These are phyloP conservation scores for Perdita meconis DNA, from an alignment of 2,888 invertebrate species.

Conservation along the genomic window DNA sequence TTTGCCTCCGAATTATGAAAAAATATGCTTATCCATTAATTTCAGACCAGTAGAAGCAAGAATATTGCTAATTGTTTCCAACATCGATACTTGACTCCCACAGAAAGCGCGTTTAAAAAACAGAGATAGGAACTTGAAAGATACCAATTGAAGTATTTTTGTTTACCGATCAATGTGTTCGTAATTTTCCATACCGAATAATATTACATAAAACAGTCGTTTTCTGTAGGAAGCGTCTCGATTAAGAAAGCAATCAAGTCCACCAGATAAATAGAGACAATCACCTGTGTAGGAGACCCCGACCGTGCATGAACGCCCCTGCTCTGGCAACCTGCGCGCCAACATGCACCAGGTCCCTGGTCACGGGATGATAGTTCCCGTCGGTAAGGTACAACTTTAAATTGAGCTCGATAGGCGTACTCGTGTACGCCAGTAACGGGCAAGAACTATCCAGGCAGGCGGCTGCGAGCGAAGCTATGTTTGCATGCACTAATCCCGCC, in stretches of 20 bases:
- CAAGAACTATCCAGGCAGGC: constrained; percentile 87
- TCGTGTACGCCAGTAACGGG: constrained; percentile 90
- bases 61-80: no score
- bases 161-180: background rate
- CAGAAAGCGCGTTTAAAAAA: background rate
- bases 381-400: constrained; percentile 83
- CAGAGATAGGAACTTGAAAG: no score
- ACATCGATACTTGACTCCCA: no score
- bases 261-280: background rate
- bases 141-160: background rate
- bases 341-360: constrained; percentile 93
- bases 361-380: constrained; percentile 85
- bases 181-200: background rate
- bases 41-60: no score
- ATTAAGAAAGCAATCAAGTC: background rate
- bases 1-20: no score
- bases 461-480: constrained; percentile 89
- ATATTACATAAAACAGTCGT: background rate
- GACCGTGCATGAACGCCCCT: constrained; percentile 94
- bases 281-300: constrained; percentile 91
- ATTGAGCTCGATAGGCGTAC: constrained; percentile 83
- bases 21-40: no score
- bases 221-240: background rate
- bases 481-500: constrained; percentile 89
- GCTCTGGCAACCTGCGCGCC: constrained; percentile 95